These are phyloP conservation scores for Conopomorpha cramerella DNA, from an alignment of 1,140 invertebrate species.

Conservation along the genomic window DNA sequence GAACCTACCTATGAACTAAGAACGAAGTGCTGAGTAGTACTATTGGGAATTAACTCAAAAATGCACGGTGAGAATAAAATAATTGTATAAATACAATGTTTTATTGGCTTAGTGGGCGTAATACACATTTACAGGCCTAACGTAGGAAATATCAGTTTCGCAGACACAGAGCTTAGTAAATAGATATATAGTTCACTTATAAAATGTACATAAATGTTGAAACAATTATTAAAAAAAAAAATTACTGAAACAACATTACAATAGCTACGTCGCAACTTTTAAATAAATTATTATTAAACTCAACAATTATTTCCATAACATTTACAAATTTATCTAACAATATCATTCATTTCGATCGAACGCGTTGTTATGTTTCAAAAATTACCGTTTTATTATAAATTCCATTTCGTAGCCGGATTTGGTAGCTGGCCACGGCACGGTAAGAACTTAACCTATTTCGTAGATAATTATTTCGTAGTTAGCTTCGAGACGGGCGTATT, in stretches of 20 bases:
- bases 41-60: too few species aligned
- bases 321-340: constrained; percentile 15
- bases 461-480: not conserved
- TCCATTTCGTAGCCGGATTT: not conserved
- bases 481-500: not conserved
- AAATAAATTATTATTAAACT: constrained; percentile 20
- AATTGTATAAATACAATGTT: not conserved
- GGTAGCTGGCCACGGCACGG: not conserved
- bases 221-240: not conserved
- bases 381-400: not conserved
- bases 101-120: too few species aligned
- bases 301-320: constrained; percentile 24
- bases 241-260: constrained; percentile 6
- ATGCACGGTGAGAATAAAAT: not conserved
- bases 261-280: constrained; percentile 11
- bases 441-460: not conserved
- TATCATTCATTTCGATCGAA: constrained; percentile 10
- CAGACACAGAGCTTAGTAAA: too few species aligned
- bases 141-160: too few species aligned
- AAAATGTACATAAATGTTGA: not conserved
- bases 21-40: too few species aligned
- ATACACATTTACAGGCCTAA: too few species aligned
- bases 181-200: not conserved
- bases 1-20: too few species aligned
- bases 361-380: not conserved